These are phyloP conservation scores for Toxostoma redivivum DNA, from an alignment of 2,113 vertebrate genomes.

Conservation along the genomic window DNA sequence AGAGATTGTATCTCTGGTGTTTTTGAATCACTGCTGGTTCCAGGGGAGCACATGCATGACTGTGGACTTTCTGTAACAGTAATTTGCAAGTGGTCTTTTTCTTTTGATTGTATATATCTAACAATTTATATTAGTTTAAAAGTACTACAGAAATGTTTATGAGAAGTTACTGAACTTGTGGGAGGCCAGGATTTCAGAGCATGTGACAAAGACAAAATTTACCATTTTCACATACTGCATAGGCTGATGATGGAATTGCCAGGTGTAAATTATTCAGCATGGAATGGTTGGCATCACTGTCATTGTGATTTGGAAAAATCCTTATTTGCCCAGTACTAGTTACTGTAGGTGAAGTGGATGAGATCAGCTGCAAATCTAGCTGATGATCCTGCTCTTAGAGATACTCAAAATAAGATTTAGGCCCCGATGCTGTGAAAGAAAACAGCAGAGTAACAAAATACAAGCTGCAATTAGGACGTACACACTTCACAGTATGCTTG, in stretches of 20 bases:
- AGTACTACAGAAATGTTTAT: neutral
- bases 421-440: neutral
- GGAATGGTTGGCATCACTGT: neutral
- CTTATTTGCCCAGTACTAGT: neutral
- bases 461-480: neutral
- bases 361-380: neutral
- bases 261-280: neutral
- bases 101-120: neutral
- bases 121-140: neutral
- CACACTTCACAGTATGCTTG: neutral
- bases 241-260: neutral
- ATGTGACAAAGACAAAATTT: neutral
- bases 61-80: neutral
- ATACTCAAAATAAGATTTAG: neutral
- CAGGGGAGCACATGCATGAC: neutral
- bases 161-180: neutral
- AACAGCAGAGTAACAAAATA: neutral
- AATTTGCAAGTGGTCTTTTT: neutral
- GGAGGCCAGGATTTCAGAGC: neutral
- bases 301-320: neutral
- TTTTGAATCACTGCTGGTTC: neutral
- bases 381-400: neutral
- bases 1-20: neutral
- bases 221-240: neutral
- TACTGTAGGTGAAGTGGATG: neutral